Evolutionary conservation across 2,888 invertebrate genomes (phyloP).

Genomic region (Chironomus riparius): DNA sequence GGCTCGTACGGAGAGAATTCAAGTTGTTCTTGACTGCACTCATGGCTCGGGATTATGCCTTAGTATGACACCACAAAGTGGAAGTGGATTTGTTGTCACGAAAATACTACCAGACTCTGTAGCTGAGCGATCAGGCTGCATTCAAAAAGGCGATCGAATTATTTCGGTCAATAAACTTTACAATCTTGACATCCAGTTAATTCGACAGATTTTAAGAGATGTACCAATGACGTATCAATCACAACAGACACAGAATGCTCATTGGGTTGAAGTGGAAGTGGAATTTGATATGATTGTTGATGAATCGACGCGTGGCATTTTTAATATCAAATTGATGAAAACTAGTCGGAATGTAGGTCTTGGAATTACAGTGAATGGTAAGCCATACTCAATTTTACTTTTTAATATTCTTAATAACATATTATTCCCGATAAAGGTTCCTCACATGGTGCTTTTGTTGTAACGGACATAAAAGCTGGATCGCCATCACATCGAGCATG

Average conservation of each 20-base stretch:
- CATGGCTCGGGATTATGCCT: slow-evolving; percentile 41
- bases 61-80: slow-evolving; percentile 36
- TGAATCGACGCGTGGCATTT: slow-evolving; percentile 80
- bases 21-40: slow-evolving; percentile 41
- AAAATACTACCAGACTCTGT: slow-evolving; percentile 40
- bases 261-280: slow-evolving; percentile 66
- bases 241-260: slow-evolving; percentile 43
- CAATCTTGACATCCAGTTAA: slow-evolving; percentile 51
- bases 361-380: slow-evolving; percentile 83
- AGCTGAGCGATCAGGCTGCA: slow-evolving; percentile 57
- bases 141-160: slow-evolving; percentile 73
- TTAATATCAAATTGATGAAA: slow-evolving; percentile 78
- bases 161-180: slow-evolving; percentile 75
- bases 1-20: slow-evolving; percentile 39
- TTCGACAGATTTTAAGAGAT: slow-evolving; percentile 44
- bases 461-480: slow-evolving; percentile 81
- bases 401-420: not conserved
- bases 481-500: slow-evolving; percentile 85
- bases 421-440: slow-evolving; percentile 29
- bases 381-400: slow-evolving; percentile 28
- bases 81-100: slow-evolving; percentile 37
- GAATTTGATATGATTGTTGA: slow-evolving; percentile 74
- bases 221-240: slow-evolving; percentile 29
- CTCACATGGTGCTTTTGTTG: slow-evolving; percentile 53
- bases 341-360: slow-evolving; percentile 58